Base-by-base conservation (phyloP, 2,797 vertebrate genomes). In the Paedocypris micromegethes region DNA sequence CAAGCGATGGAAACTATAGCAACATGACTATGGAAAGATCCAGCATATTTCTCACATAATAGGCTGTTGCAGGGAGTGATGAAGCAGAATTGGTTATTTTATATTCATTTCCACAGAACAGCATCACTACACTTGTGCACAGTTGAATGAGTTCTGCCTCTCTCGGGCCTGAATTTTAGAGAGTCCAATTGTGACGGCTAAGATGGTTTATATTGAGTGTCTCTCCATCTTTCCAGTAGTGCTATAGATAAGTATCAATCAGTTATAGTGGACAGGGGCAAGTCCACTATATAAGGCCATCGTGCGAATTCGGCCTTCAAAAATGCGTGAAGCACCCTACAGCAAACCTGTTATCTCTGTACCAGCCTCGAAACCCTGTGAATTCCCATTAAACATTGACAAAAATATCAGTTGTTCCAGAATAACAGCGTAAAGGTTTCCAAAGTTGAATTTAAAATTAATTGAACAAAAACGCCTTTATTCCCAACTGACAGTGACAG, bases 31-130 rank as follows among this genome's bases (percentile, higher is more conserved):
- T 44, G 50, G 7, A 9, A 52, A 44, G 5, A 41, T 46, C 54
- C 51, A 39, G 43, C 43, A 47, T 55, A 45, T 65, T 52, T 55
- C 50, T 64, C 51, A 53, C 55, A 53, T 9, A 65, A 45, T 23
- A 65, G 5, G 43, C 23, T 55, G 64, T 43, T 41, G 44, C 63
- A 54, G 54, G 62, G 42, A 43, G 42, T 56, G 38, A 43, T 56
- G 64, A 66, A 66, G 55, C 55, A 55, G 52, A 56, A 66, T 55
- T 66, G 38, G 47, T 39, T 45, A 56, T 55, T 66, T 66, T 55
- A 47, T 43, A 43, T 66, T 45, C 44, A 48, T 55, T 66, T 55
- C 62, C 46, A 39, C 43, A 66, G n/a, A 66, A 48, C 43, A 41
- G 37, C 23, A n/a, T 23, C 56, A 39, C 38, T 55, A 23, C 9